Evolutionary conservation across 2,888 invertebrate species (phyloP).

Genomic region (Zonitis immaculata): DNA sequence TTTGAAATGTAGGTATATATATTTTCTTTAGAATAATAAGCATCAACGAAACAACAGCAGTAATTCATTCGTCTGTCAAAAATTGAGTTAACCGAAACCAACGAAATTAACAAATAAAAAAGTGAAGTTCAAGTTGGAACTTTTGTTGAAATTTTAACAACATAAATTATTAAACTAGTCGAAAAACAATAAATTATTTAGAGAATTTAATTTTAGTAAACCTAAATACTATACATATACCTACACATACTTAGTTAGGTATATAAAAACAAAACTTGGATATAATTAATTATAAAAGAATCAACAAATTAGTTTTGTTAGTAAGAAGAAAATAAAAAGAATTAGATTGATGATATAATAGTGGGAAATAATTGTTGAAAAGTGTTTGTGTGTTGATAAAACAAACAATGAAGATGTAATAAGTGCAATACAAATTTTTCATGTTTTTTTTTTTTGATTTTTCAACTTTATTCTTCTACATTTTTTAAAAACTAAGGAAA

Average conservation of each 20-base stretch:
- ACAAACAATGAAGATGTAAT: neutral
- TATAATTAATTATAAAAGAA: neutral
- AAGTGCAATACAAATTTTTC: neutral
- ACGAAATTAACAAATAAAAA: neutral
- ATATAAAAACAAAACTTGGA: neutral
- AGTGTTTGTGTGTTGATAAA: constrained; percentile 1
- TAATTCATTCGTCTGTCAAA: neutral
- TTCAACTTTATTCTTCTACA: neutral
- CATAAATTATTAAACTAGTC: neutral
- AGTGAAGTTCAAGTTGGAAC: neutral
- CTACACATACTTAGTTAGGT: neutral
- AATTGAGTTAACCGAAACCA: neutral
- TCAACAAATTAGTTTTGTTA: neutral
- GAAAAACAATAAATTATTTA: neutral
- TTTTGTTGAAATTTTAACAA: neutral
- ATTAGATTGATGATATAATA: neutral
- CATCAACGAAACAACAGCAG: neutral
- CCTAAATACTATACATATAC: too few relatives aligned
- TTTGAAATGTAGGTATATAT: neutral
- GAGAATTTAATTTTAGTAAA: neutral
- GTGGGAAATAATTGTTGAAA: neutral
- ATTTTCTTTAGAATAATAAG: neutral
- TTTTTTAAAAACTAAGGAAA: neutral
- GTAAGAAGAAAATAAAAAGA: neutral
- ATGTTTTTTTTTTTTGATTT: neutral